Conservation (phyloP, 1,140 invertebrate species). For the Apis dorsata region DNA sequence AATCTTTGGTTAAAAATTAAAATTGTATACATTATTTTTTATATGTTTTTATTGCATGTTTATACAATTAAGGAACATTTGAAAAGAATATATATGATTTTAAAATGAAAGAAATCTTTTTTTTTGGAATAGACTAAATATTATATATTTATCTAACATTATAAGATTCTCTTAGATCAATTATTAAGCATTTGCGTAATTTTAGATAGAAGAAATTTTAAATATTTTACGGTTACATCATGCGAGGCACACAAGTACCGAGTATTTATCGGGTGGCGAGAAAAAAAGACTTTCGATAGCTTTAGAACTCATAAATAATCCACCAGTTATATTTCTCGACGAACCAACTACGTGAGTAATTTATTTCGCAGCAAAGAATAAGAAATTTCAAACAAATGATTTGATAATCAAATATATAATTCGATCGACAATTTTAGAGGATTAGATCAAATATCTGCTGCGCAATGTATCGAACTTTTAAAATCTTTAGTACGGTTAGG, state of each 20-base stretch:
- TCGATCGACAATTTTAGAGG: conserved; percentile 80
- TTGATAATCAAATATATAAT: neutral
- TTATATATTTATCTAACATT: too few relatives aligned
- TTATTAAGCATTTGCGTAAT: conserved; percentile 36
- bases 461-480: conserved; percentile 87
- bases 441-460: conserved; percentile 88
- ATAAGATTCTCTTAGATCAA: neutral
- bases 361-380: neutral
- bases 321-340: conserved; percentile 92
- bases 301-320: conserved; percentile 95
- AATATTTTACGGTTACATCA: conserved; percentile 83
- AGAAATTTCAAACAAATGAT: neutral
- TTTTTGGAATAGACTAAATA: too few relatives aligned
- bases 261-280: conserved; percentile 93
- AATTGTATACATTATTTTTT: too few relatives aligned
- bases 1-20: neutral
- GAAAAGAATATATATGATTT: too few relatives aligned
- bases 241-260: conserved; percentile 85
- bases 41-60: neutral
- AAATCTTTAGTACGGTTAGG: conserved; percentile 89
- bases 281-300: conserved; percentile 95
- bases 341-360: conserved; percentile 90
- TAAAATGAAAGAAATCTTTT: too few relatives aligned
- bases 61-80: too few relatives aligned
- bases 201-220: conserved; percentile 87